Evolutionary conservation across 1,140 invertebrate genomes (phyloP).

Genomic region (Sycophaga agraensis): DNA sequence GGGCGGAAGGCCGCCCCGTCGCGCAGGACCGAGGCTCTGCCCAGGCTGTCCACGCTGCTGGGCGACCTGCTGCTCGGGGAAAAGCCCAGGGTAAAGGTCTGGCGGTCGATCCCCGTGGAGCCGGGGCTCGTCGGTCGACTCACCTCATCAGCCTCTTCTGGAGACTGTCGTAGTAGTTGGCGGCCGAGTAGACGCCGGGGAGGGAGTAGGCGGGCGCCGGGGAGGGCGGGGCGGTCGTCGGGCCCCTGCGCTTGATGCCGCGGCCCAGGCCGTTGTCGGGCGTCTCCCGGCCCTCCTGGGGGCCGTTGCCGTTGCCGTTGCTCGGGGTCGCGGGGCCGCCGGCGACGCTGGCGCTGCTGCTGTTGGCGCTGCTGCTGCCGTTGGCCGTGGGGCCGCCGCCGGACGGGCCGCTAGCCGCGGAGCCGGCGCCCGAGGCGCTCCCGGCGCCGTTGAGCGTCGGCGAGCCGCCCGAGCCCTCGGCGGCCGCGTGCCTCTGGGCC

Average conservation of each 20-base stretch:
- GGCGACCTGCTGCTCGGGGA: constrained; percentile 52
- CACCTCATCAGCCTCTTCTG: constrained; percentile 55
- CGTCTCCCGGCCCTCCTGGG: constrained; percentile 1
- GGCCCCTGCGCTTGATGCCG: constrained; percentile 47
- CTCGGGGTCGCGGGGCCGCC: no score
- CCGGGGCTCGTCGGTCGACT: background rate
- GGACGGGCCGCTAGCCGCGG: background rate
- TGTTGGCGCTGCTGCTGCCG: background rate
- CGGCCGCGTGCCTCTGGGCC: constrained; percentile 63
- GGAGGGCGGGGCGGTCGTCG: constrained; percentile 57
- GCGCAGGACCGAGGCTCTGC: constrained; percentile 67
- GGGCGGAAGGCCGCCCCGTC: constrained; percentile 63
- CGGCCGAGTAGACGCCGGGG: constrained; percentile 44
- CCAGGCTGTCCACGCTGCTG: constrained; percentile 56
- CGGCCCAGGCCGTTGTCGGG: constrained; percentile 26
- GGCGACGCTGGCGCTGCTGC: no score
- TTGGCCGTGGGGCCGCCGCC: background rate
- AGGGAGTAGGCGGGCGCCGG: constrained; percentile 51
- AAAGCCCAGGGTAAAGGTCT: no score
- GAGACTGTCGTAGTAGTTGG: constrained; percentile 53
- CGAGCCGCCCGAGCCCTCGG: no score
- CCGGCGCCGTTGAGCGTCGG: constrained; percentile 41
- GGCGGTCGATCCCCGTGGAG: no score
- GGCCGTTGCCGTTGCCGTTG: constrained; percentile 32
- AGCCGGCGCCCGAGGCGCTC: constrained; percentile 33